A percentile compares a stretch with the other conserved stretches of the same genome.
Conservation (phyloP, 2,888 invertebrate genomes). For the Eupithecia vulgata region DNA sequence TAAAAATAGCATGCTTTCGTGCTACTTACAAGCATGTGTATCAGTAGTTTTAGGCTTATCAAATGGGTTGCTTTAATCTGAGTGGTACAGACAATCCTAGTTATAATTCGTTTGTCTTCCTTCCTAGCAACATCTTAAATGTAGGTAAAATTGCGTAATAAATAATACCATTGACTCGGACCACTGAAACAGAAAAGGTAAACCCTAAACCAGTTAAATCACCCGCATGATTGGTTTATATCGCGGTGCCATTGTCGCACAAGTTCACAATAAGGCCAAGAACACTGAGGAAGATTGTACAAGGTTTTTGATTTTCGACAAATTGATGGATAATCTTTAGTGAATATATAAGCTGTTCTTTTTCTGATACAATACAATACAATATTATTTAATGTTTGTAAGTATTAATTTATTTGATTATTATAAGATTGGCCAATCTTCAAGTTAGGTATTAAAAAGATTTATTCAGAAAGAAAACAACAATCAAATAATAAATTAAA, state of each 20-base stretch:
- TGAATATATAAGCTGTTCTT: too few species aligned
- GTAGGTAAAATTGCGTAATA: not conserved
- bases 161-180: not conserved
- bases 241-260: slow-evolving; percentile 64
- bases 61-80: not conserved
- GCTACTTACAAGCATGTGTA: too few species aligned
- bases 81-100: not conserved
- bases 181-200: slow-evolving; percentile 20
- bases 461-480: too few species aligned
- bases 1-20: too few species aligned
- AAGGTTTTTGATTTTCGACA: slow-evolving; percentile 59
- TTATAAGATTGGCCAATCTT: too few species aligned
- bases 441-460: too few species aligned
- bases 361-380: too few species aligned
- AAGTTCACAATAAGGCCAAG: slow-evolving; percentile 75
- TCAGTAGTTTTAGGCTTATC: not conserved
- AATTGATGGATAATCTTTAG: slow-evolving; percentile 4
- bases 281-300: slow-evolving; percentile 58
- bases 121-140: not conserved
- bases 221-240: slow-evolving; percentile 72
- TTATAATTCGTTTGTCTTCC: not conserved
- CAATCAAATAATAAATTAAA: too few species aligned
- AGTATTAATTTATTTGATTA: too few species aligned
- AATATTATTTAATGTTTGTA: too few species aligned
- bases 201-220: slow-evolving; percentile 54